A percentile compares a stretch with the other conserved stretches of the same genome.
These are phyloP conservation scores for Cryptoblepharus egeriae DNA, from an alignment of 2,797 vertebrate species.

Conservation along the genomic window DNA sequence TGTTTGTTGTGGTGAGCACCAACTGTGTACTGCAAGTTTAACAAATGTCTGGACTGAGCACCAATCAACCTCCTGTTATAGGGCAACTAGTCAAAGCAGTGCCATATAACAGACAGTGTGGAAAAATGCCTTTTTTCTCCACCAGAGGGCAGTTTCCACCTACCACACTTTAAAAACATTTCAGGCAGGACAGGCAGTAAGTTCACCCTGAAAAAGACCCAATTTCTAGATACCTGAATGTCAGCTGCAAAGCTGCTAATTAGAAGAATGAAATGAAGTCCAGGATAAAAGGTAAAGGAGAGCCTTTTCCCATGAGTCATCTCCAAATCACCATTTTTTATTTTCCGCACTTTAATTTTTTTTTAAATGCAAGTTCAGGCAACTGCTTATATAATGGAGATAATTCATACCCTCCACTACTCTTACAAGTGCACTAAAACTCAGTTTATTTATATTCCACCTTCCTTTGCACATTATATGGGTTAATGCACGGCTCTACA, in stretches of 20 bases:
- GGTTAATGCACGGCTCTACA: background rate
- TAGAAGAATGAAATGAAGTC: background rate
- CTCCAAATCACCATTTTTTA: background rate
- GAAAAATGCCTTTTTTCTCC: slow-evolving; percentile 60
- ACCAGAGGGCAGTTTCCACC: slow-evolving; percentile 74
- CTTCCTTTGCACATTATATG: too few species aligned
- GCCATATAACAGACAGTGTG: accelerated
- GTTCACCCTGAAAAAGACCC: background rate
- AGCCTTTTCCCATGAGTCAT: background rate
- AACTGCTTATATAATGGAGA: background rate
- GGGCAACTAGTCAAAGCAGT: background rate
- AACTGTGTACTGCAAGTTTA: background rate
- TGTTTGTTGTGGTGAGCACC: slow-evolving; percentile 12
- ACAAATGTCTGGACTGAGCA: background rate
- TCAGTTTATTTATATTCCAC: background rate
- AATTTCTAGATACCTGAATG: background rate
- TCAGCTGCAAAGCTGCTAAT: background rate
- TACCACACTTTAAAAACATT: slow-evolving; percentile 9
- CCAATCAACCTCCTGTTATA: background rate
- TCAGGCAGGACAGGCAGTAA: background rate
- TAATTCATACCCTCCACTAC: too few species aligned
- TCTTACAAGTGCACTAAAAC: too few species aligned
- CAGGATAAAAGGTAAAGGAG: background rate
- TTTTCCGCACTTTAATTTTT: background rate
- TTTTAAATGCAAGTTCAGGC: background rate